Evolutionary conservation across 37 sponge, comb jelly and placozoan genomes (phyloP), one percentile per base, ranked within the genome.

Genomic region (Bolinopsis microptera): DNA sequence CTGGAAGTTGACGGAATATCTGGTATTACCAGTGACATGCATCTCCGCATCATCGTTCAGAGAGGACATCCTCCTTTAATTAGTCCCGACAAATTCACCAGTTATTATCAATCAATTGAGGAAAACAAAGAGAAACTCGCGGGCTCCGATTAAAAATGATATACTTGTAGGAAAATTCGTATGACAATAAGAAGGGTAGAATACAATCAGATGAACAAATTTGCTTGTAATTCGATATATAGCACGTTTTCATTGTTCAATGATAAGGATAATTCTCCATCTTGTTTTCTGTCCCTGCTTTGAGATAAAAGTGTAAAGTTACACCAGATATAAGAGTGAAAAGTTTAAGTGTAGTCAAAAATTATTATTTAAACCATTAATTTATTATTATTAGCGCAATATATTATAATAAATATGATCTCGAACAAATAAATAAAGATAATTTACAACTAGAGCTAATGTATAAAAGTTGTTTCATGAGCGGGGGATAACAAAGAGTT

Each of bases 31-130:
- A 1, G 90, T 41, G 3, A 86, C 90, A 26, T 3, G 34, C 90
- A 86, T 86, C 90, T 86, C 90, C n/a, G 61, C 26, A 40, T 86
- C 90, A 86, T 86, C 90, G 35, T 77, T 77, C 5, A 86, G 90
- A 0, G 90, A 86, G 9, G 90, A 23, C 90, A 86, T 86, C 75
- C 18, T 28, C 31, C 75, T 21, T 28, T n/a, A 23, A 3, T 28
- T 72, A 8, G 9, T 48, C 61, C 61, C 61, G 61, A 48, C 9
- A 18, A 18, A 48, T 13, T 18, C 61, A 48, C 9, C 61, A 48
- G 61, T 48, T 48, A 13, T 48, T n/a, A n/a, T n/a, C n/a, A n/a
- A 48, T 13, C 61, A 48, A 48, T 48, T 48, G 5, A 18, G 13
- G 61, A 13, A 13, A 13, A 48, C 61, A 48, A 48, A 48, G 13